Evolutionary conservation across 2,113 vertebrate species (phyloP), one percentile per base, ranked within the genome.

Genomic region (Bubo scandiacus): DNA sequence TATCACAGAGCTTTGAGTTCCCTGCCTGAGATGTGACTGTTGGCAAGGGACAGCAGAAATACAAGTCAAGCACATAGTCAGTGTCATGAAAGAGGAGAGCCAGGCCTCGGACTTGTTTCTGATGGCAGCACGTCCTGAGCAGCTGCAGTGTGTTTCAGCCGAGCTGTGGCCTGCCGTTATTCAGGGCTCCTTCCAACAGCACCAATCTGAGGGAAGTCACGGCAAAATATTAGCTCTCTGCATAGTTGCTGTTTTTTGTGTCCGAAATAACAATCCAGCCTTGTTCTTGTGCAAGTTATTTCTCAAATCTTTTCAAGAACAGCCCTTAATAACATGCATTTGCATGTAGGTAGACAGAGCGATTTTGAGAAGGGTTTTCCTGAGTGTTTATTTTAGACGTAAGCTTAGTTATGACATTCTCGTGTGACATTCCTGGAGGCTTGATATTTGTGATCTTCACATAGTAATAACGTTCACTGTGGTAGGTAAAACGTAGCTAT

Each of bases 401-500:
- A 27, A 61, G 66, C 88, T 93, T 95, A 78, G 80, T 94, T 94
- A 67, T 70, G 86, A 80, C 87, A 87, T 93, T 96, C 83, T 93
- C 47, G 5, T 79, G 72, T 93, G 95, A 92, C 93, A 85, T 87
- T 93, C 75, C 88, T 92, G 88, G 51, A 88, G 88, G 81, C 82
- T 96, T 83, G 80, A 32, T 94, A 81, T 80, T 88, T 95, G 73
- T 95, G 85, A 85, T 94, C 93, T 68, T 96, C 85, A 73, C 84
- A 57, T 49, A 49, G 84, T 73, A 94, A 86, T 95, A 96, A 75
- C 12, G 4, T 85, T 96, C 93, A 66, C 89, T 21, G 61, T 93
- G 85, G 91, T 94, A 90, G 95, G 87, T 94, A 93, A 97, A 96
- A 96, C 9, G 13, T 80, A 80, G 81, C 93, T 91, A 45, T 86